Percentiles rank a stretch among this genome's conserved stretches.
Evolutionary conservation across 2,888 invertebrate genomes (phyloP).

Genomic region (Chrysina gloriosa): DNA sequence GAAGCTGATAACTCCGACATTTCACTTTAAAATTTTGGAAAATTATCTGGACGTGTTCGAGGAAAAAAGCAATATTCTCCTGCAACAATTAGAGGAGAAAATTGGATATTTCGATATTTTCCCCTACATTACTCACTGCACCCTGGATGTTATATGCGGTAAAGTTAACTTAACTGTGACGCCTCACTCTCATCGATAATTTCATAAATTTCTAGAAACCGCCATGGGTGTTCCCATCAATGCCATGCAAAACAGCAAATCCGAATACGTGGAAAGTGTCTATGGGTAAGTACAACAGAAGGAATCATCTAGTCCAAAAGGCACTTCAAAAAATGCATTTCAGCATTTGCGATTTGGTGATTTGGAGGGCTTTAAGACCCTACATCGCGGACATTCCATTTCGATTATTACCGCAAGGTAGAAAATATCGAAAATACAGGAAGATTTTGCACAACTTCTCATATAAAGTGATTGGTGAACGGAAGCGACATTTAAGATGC

Average conservation of each 20-base stretch:
- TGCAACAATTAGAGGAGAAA: slow-evolving; percentile 48
- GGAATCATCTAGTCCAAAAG: too few relatives aligned
- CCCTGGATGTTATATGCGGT: slow-evolving; percentile 59
- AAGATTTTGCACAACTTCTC: slow-evolving; percentile 35
- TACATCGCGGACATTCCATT: slow-evolving; percentile 6
- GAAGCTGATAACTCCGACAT: slow-evolving; percentile 56
- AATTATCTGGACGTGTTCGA: slow-evolving; percentile 54
- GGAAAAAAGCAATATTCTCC: slow-evolving; percentile 53
- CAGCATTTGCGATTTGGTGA: slow-evolving; percentile 46
- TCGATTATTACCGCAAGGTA: slow-evolving; percentile 11
- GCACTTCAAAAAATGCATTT: slow-evolving; percentile 24
- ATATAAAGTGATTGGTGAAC: slow-evolving; percentile 25
- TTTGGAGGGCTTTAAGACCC: slow-evolving; percentile 39
- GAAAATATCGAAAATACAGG: slow-evolving; percentile 14
- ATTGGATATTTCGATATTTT: slow-evolving; percentile 56
- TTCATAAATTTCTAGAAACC: neutral
- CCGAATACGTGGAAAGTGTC: too few relatives aligned
- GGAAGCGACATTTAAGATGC: slow-evolving; percentile 8
- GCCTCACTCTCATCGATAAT: neutral
- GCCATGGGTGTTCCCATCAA: neutral
- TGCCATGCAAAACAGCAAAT: too few relatives aligned
- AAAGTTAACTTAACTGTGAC: slow-evolving; percentile 29
- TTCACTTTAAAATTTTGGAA: slow-evolving; percentile 58
- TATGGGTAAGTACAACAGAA: too few relatives aligned
- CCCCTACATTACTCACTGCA: slow-evolving; percentile 54